Evolutionary conservation across 2,888 invertebrate genomes (phyloP).

Genomic region (Criorhina ranunculi): DNA sequence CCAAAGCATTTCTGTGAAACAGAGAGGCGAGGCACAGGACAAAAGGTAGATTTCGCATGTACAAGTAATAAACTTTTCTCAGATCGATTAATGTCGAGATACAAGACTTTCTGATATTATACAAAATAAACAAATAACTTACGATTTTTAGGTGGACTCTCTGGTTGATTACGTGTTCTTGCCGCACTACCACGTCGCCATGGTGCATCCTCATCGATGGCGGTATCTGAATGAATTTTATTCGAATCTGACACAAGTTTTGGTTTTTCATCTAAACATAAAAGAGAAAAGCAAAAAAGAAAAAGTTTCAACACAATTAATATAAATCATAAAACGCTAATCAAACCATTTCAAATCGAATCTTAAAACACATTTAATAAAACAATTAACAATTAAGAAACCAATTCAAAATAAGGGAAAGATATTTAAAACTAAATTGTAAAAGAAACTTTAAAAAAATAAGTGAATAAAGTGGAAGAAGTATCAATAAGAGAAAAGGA

Average conservation of each 20-base stretch:
- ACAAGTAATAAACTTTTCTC: too few relatives aligned
- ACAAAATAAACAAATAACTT: slow-evolving; percentile 79
- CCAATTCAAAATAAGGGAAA: slow-evolving; percentile 22
- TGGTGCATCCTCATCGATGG: slow-evolving; percentile 87
- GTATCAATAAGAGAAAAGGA: neutral
- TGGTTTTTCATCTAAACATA: slow-evolving; percentile 80
- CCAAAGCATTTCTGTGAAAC: too few relatives aligned
- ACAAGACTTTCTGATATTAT: neutral
- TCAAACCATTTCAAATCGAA: neutral
- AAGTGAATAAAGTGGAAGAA: slow-evolving; percentile 22
- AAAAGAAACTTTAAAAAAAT: neutral
- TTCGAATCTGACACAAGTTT: slow-evolving; percentile 81
- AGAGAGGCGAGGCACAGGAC: too few relatives aligned
- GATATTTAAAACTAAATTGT: slow-evolving; percentile 10
- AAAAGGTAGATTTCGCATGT: too few relatives aligned
- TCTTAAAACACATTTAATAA: slow-evolving; percentile 7
- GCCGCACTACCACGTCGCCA: slow-evolving; percentile 88
- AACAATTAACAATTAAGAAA: slow-evolving; percentile 2
- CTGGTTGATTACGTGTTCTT: slow-evolving; percentile 85
- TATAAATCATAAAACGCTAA: neutral
- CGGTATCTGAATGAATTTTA: slow-evolving; percentile 78
- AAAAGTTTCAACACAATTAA: neutral
- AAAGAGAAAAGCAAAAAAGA: slow-evolving; percentile 4
- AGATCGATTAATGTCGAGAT: neutral
- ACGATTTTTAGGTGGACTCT: slow-evolving; percentile 86